Percentiles rank a stretch among this genome's conserved stretches.
Conservation (phyloP, 2,113 vertebrate species). For the Phrynosoma platyrhinos region DNA sequence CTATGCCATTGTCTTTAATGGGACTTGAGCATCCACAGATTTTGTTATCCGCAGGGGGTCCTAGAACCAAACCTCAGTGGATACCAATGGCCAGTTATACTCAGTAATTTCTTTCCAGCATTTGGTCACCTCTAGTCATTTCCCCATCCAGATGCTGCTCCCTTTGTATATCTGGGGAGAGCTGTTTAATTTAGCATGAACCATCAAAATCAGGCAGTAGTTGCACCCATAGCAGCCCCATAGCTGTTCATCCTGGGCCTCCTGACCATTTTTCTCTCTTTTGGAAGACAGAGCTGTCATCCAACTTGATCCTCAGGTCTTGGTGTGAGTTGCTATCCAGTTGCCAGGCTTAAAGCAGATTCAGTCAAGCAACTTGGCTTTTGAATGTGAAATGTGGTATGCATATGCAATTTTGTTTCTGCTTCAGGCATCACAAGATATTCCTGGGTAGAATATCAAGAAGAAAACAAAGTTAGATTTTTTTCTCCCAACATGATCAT, state of each 20-base stretch:
- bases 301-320: too few relatives aligned
- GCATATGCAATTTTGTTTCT: not conserved
- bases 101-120: not conserved
- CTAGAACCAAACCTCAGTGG: not conserved
- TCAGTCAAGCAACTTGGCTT: too few relatives aligned
- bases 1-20: too few relatives aligned
- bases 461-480: too few relatives aligned
- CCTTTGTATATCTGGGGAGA: not conserved
- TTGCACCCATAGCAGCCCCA: not conserved
- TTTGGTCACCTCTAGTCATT: not conserved
- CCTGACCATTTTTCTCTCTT: too few relatives aligned
- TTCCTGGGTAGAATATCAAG: not conserved
- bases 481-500: not conserved
- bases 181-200: not conserved
- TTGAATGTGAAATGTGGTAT: too few relatives aligned
- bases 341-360: too few relatives aligned
- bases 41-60: not conserved
- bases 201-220: not conserved
- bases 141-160: not conserved
- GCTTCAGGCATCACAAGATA: not conserved
- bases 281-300: too few relatives aligned
- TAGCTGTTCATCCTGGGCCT: not conserved
- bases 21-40: too few relatives aligned
- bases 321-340: too few relatives aligned
- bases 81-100: not conserved